Base-by-base conservation (phyloP, 2,888 invertebrate species). In the Ametastegia equiseti region DNA sequence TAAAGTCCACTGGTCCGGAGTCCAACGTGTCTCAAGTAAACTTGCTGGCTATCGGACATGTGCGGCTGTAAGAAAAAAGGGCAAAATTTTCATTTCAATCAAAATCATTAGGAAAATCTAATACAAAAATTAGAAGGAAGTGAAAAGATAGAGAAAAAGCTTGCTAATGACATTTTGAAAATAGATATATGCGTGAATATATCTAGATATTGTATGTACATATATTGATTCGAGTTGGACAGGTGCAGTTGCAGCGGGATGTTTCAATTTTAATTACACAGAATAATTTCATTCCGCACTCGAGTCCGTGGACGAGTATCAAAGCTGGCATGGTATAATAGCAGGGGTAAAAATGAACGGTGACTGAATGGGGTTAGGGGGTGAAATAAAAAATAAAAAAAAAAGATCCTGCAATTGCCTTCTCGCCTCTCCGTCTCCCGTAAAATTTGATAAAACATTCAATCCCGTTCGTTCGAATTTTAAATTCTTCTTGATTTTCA, bases 1-100 rank as follows among this genome's bases (percentile, higher is more conserved):
- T 93, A 93, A 45, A 89, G 85, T 13, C 93, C 93, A 67, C 91
- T 92, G 39, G 92, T 91, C 82, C 91, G 88, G 79, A 92, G 88
- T 47, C 88, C 90, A 9, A 92, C 91, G 73, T 87, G 87, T 67
- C 90, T 89, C 67, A 93, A 87, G 11, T 87, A 85, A 33, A 93
- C 92, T 82, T 87, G 86, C 80, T 90, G 87, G 73, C 88, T 86
- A 83, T 92, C 89, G 23, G 92, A 92, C 27, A 87, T 88, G 80
- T 88, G 87, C 75, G 88, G 88, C 93, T 93, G 90, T 47, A 89
- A 88, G 83, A 83, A 71, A 82, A 81, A 81, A 80, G 6, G 23
- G 11, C 0, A 27, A 71, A 23, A 67, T n/a, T n/a, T n/a, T n/a
- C n/a, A n/a, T n/a, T n/a, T n/a, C n/a, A n/a, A n/a, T n/a, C n/a